These are phyloP conservation scores for Ricordea florida DNA, from an alignment of 92 coral and sea anemone species.

Conservation along the genomic window DNA sequence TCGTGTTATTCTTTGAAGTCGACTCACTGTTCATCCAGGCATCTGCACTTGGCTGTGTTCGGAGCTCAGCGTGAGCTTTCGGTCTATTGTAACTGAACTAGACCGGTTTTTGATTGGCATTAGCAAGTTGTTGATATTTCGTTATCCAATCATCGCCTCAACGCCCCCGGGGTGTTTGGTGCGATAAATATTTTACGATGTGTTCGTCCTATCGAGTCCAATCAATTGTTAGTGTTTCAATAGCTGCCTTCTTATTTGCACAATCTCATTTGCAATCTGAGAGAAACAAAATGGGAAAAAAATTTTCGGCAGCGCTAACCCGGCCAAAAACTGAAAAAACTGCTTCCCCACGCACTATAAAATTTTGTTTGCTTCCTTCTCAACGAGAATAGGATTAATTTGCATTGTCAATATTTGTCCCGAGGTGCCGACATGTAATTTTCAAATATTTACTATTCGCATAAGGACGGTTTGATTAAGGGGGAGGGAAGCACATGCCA, in stretches of 20 bases:
- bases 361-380: constrained; percentile 38
- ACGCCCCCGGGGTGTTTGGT: constrained; percentile 85
- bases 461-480: constrained; percentile 84
- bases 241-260: constrained; percentile 80
- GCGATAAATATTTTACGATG: constrained; percentile 93
- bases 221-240: constrained; percentile 86
- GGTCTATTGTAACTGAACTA: constrained; percentile 91
- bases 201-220: constrained; percentile 88
- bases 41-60: constrained; percentile 83
- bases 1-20: constrained; percentile 41
- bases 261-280: constrained; percentile 85
- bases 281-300: constrained; percentile 49
- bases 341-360: background rate
- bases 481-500: constrained; percentile 90
- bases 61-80: constrained; percentile 81
- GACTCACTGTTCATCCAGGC: constrained; percentile 84
- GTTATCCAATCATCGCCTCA: constrained; percentile 80
- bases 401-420: constrained; percentile 85
- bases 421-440: constrained; percentile 75
- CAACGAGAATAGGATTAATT: constrained; percentile 65
- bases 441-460: constrained; percentile 86
- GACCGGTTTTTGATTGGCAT: constrained; percentile 92
- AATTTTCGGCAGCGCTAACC: constrained; percentile 9
- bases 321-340: background rate
- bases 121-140: constrained; percentile 86